phyloP scores from a whole-genome alignment of 2,797 vertebrate species.

The Centroberyx gerrardi region DNA sequence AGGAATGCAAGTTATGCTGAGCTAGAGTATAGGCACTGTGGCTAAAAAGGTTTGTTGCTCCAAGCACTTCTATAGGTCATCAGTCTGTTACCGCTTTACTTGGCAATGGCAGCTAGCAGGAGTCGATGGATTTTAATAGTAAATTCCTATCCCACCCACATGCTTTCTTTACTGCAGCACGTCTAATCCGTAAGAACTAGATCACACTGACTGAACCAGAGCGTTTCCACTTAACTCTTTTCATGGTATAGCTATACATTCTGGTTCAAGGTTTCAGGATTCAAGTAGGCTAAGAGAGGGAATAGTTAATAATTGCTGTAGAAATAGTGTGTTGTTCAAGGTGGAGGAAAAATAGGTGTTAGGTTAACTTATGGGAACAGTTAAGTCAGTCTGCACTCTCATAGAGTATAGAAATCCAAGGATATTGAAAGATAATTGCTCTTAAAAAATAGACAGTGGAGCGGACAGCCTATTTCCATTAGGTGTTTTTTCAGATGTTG shows the following conservation, averaged over 20 bases:
- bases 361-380: too few species aligned
- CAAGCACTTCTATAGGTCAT: slow-evolving; percentile 12
- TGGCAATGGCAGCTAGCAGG: slow-evolving; percentile 2
- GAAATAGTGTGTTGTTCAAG: too few species aligned
- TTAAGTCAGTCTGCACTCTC: too few species aligned
- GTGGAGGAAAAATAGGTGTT: too few species aligned
- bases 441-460: too few species aligned
- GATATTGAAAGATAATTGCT: too few species aligned
- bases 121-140: slow-evolving; percentile 14
- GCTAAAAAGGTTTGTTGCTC: slow-evolving; percentile 23
- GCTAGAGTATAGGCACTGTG: not conserved
- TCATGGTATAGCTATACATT: not conserved
- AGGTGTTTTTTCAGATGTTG: too few species aligned
- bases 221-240: not conserved
- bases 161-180: not conserved
- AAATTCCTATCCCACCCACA: not conserved
- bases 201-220: not conserved
- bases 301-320: not conserved
- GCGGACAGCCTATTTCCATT: too few species aligned
- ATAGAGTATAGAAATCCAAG: too few species aligned
- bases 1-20: slow-evolving; percentile 70
- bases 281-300: not conserved
- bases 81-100: not conserved
- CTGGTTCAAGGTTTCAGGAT: not conserved
- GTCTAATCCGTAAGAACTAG: not conserved